phyloP scores from a whole-genome alignment of 2,888 invertebrate species.

The Acrobasis consociella region DNA sequence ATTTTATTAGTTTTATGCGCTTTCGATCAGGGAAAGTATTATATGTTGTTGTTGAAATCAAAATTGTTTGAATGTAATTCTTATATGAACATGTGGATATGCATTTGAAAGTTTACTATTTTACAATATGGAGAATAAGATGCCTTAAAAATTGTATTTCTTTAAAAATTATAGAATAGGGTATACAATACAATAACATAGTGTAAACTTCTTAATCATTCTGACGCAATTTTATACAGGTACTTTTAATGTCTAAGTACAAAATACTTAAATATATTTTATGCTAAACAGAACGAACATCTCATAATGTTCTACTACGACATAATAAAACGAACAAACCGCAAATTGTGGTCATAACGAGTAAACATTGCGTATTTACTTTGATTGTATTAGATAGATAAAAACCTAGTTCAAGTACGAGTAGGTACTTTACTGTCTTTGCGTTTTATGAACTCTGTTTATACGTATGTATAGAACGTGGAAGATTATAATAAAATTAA shows the following conservation, averaged over 20 bases:
- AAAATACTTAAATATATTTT: not conserved
- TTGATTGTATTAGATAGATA: conserved; percentile 12
- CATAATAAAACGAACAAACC: not conserved
- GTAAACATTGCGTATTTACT: conserved; percentile 5
- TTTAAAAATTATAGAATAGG: no score
- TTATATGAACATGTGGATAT: no score
- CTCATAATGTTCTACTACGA: not conserved
- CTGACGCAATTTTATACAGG: not conserved
- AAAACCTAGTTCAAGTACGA: conserved; percentile 12
- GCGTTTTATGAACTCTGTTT: not conserved
- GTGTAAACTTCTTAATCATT: no score
- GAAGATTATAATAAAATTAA: no score
- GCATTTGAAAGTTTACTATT: no score
- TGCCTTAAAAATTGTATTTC: no score
- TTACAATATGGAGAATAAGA: no score
- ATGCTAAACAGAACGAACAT: not conserved
- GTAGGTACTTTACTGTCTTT: not conserved
- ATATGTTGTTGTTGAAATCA: no score
- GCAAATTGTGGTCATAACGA: conserved; percentile 5
- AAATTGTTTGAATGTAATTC: no score
- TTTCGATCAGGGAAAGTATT: not conserved
- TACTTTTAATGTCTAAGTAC: not conserved
- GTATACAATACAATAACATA: no score
- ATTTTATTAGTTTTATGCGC: not conserved
- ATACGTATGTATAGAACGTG: no score